These are phyloP conservation scores for Anas platyrhynchos DNA, from an alignment of 2,113 vertebrate species.

Conservation along the genomic window DNA sequence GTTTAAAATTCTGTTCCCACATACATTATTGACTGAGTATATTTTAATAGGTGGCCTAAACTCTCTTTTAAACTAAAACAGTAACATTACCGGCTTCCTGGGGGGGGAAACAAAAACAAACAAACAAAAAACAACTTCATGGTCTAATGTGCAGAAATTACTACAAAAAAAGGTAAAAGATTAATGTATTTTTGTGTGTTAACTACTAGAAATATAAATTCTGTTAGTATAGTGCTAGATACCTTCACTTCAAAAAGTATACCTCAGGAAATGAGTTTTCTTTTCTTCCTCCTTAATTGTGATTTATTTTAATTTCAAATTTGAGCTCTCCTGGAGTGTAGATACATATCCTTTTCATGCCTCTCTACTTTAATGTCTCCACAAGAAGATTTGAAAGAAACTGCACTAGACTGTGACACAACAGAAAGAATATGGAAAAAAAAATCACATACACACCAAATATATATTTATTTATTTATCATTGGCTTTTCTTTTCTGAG, in stretches of 20 bases:
- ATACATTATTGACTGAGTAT: neutral
- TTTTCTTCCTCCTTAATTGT: neutral
- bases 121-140: neutral
- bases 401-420: neutral
- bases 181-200: neutral
- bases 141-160: neutral
- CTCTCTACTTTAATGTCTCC: neutral
- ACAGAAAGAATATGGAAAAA: no score
- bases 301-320: neutral
- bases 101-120: neutral
- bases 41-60: neutral
- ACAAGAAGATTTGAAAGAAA: neutral
- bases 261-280: neutral
- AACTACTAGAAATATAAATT: neutral
- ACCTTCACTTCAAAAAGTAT: neutral
- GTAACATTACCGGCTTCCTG: neutral
- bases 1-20: neutral
- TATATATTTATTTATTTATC: no score
- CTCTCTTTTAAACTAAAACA: neutral
- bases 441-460: no score
- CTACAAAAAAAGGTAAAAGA: neutral
- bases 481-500: no score
- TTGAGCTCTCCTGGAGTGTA: neutral
- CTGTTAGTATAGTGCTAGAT: neutral
- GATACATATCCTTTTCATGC: neutral